Conservation (phyloP, 2,888 invertebrate genomes). For the Lacanobia wlatinum region DNA sequence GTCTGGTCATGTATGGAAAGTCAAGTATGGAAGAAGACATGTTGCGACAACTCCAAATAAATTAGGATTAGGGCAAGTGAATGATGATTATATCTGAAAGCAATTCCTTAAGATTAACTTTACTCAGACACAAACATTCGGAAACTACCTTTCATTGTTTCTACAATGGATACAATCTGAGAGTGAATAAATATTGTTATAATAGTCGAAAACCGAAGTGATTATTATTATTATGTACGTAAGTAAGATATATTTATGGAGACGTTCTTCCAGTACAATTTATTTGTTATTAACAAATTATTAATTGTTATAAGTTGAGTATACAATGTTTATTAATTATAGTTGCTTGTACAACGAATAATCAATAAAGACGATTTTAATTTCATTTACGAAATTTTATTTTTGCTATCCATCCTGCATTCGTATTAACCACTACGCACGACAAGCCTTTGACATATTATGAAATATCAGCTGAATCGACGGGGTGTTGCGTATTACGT, state of each 20-base stretch:
- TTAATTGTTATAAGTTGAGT: conserved; percentile 71
- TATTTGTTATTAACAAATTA: conserved; percentile 67
- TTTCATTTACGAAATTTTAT: conserved; percentile 41
- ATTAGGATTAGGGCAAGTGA: too few species aligned
- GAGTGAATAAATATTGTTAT: neutral
- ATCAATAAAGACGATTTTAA: conserved; percentile 75
- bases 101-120: neutral
- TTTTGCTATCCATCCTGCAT: neutral
- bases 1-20: too few species aligned
- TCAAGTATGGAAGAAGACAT: neutral
- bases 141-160: conserved; percentile 19
- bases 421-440: too few species aligned
- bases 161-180: conserved; percentile 14
- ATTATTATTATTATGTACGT: conserved; percentile 38
- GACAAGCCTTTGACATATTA: too few species aligned
- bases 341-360: conserved; percentile 84
- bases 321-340: conserved; percentile 77
- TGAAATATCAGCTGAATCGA: too few species aligned
- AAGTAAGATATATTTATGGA: conserved; percentile 61
- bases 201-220: conserved; percentile 29
- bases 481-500: too few species aligned
- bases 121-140: neutral
- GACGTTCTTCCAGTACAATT: conserved; percentile 79
- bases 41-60: neutral
- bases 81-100: neutral